Conservation (phyloP, 2,888 invertebrate genomes). For the Melolontha melolontha region DNA sequence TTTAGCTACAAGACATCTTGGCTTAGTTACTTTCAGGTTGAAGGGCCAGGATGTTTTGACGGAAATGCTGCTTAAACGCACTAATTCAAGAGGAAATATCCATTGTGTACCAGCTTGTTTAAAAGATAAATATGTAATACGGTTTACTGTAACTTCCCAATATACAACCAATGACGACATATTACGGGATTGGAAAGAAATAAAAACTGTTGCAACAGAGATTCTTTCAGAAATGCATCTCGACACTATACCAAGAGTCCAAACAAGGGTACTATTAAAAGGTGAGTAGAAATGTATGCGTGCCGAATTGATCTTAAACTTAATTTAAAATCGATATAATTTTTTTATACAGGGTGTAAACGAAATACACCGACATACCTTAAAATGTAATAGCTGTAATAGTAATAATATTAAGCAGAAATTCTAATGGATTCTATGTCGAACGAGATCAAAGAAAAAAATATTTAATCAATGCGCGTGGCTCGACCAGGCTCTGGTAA, state of each 20-base stretch:
- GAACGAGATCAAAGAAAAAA: too few relatives aligned
- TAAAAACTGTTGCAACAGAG: conserved; percentile 78
- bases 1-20: conserved; percentile 86
- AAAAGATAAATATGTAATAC: conserved; percentile 89
- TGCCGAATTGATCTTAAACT: too few relatives aligned
- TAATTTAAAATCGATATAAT: too few relatives aligned
- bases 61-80: conserved; percentile 85
- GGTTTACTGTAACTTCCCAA: conserved; percentile 94
- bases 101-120: conserved; percentile 96
- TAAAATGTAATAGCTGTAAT: too few relatives aligned
- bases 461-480: too few relatives aligned
- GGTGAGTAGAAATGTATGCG: conserved; percentile 66
- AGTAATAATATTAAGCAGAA: too few relatives aligned
- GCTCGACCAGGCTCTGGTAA: too few relatives aligned
- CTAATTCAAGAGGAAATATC: conserved; percentile 88
- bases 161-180: conserved; percentile 84
- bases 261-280: conserved; percentile 76
- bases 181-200: conserved; percentile 89
- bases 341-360: too few relatives aligned
- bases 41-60: conserved; percentile 88
- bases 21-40: conserved; percentile 91
- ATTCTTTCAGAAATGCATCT: conserved; percentile 75
- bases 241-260: conserved; percentile 66
- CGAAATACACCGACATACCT: too few relatives aligned
- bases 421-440: too few relatives aligned